Evolutionary conservation across 2,797 vertebrate genomes (phyloP), one percentile per base, ranked within the genome.

Genomic region (Bufotes viridis): DNA sequence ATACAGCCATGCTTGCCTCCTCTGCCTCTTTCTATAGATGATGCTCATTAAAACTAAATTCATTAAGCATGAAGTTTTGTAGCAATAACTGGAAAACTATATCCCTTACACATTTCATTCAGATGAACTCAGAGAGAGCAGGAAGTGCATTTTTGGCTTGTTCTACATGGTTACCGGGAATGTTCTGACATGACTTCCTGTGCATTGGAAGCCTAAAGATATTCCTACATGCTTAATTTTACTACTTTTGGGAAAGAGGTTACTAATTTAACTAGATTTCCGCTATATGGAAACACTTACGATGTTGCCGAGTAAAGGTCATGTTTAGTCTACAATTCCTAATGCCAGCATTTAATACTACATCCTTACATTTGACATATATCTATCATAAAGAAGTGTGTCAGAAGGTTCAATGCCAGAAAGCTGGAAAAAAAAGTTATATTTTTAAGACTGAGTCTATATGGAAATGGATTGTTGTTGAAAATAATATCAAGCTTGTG

Each of bases 201-300:
- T 84, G 26, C n/a, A 65, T 26, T 67, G 2, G 61, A 58, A 22
- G 63, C 26, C 58, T 49, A 22, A 67, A 78, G 24, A 55, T 70
- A 84, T 53, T 88, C 24, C 29, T 58, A 70, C 58, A 78, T 57
- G 61, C 51, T 84, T 88, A 15, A 84, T 83, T 87, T 87, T 87
- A 84, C 81, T 65, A 84, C 53, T 79, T 88, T 79, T 70, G 82
- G 82, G 82, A 88, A 87, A 78, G 11, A 84, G 24, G 29, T 70
- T 84, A 78, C 24, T 26, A 29, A 87, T 75, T 74, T 82, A 87
- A 76, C 67, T 61, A 82, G 58, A 81, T 88, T 85, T 88, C 65
- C 82, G 80, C 82, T 88, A 51, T 42, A 70, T 60, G 87, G 76
- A 88, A 88, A 69, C 58, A 84, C 29, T 85, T 84, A 84, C 69